Base-by-base conservation (phyloP, 1,140 invertebrate genomes). In the Drosophila pseudoobscura region DNA sequence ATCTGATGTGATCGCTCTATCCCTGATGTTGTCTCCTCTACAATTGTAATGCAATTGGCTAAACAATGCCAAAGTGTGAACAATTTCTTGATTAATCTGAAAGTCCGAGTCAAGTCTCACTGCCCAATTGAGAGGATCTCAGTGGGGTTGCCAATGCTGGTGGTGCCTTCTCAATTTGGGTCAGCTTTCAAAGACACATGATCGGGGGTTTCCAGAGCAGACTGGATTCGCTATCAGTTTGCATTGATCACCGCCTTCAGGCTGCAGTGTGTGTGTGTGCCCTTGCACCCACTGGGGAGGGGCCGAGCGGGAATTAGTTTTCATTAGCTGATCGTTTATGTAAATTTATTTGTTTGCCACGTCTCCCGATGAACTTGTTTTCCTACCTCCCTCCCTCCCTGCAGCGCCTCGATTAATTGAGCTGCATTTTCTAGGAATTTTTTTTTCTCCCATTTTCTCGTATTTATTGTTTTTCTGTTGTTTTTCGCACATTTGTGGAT, bases 321-420 rank as follows among this genome's bases (percentile, higher is more conserved):
- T 75, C 56, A 83, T 87, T 75, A 78, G 63, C 68, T 59, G 55
- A 31, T 57, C 47, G 66, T 51, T 49, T 65, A 83, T 87, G 83
- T 75, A 83, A 87, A 87, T 87, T 88, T 68, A 88, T 83, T 88
- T 69, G 75, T 65, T 88, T 70, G 78, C 49, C 63, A 82, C 62
- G 52, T 75, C 61, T 41, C 11, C 44, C 41, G 45, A 50, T 59
- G 41, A 45, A 49, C 29, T 49, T 49, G 45, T 41, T 55, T 22
- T 49, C 45, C 31, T 71, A 50, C 20, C 31, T 71, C 53, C 20
- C 20, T 20, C 1, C 24, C 24, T 26, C 24, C 24, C 24, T 26
- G 44, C 53, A 71, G 17, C 47, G 69, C 61, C 61, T 78, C 59
- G 41, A 82, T 82, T 68, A 82, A 85, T 85, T 85, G 83, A 66